Evolutionary conservation across 2,113 vertebrate species (phyloP).

Genomic region (Raja brachyura): DNA sequence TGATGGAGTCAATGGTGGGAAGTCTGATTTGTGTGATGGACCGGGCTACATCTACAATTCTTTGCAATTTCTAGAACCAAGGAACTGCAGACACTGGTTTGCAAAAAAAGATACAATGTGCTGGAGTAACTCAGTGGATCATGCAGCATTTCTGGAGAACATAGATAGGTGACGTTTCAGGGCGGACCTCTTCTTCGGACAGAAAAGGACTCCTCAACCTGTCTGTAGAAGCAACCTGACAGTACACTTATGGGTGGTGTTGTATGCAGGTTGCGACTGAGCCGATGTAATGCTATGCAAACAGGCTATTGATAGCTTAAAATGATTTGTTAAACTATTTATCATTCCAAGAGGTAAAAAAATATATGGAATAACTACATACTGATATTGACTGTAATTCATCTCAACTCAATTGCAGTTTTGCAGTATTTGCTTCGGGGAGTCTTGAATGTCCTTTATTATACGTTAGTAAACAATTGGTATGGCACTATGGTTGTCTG

Average conservation of each 20-base stretch:
- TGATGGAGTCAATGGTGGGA: no score
- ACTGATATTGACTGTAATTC: background rate
- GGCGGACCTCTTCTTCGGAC: no score
- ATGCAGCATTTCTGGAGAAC: no score
- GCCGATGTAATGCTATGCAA: background rate
- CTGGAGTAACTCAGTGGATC: no score
- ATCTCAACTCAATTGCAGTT: background rate
- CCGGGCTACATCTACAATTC: no score
- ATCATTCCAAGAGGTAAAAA: background rate
- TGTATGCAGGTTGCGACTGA: background rate
- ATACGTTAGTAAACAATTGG: slow-evolving; percentile 44
- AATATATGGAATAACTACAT: background rate
- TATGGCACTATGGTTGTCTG: slow-evolving; percentile 41
- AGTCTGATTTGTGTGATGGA: no score
- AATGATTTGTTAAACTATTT: background rate
- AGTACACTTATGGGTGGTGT: background rate
- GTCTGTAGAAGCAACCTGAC: no score
- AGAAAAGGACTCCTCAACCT: no score
- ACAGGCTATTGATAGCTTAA: background rate
- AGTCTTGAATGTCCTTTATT: slow-evolving; percentile 39
- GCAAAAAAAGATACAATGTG: no score
- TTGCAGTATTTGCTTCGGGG: slow-evolving; percentile 30
- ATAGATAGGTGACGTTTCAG: no score
- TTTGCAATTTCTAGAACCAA: no score
- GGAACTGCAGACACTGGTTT: no score